Conservation (phyloP, 1,140 invertebrate genomes). For the Lucilia sericata region DNA sequence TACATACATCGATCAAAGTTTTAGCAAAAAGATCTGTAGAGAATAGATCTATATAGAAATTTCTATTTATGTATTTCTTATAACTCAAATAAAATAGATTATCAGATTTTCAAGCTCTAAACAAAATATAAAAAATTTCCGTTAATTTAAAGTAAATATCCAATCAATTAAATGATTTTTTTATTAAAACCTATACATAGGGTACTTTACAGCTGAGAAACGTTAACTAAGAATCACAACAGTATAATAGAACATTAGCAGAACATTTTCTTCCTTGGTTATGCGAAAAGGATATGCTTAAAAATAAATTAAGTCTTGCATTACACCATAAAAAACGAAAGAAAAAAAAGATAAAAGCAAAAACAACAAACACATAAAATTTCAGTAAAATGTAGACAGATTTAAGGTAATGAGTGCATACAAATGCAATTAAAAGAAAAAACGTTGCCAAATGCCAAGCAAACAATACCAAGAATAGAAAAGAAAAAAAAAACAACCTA, state of each 20-base stretch:
- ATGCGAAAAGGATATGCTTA: constrained; percentile 25
- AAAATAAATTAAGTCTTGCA: constrained; percentile 28
- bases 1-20: no score
- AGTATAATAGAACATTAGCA: constrained; percentile 37
- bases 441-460: not conserved
- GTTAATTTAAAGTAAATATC: no score
- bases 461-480: not conserved
- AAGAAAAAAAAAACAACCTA: not conserved
- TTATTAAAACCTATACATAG: not conserved
- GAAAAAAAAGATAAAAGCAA: not conserved
- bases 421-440: constrained; percentile 39
- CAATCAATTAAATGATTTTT: no score
- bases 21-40: no score
- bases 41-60: no score
- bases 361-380: constrained; percentile 1
- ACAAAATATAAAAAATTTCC: no score
- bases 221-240: constrained; percentile 36
- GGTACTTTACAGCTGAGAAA: not conserved
- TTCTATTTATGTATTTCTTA: no score
- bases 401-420: constrained; percentile 43
- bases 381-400: constrained; percentile 28
- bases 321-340: not conserved
- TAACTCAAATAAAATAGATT: no score
- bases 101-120: no score
- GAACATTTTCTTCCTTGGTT: constrained; percentile 11